A percentile compares a stretch with the other conserved stretches of the same genome.
Conservation (phyloP, 2,888 invertebrate species). For the Penaeus monodon region DNA sequence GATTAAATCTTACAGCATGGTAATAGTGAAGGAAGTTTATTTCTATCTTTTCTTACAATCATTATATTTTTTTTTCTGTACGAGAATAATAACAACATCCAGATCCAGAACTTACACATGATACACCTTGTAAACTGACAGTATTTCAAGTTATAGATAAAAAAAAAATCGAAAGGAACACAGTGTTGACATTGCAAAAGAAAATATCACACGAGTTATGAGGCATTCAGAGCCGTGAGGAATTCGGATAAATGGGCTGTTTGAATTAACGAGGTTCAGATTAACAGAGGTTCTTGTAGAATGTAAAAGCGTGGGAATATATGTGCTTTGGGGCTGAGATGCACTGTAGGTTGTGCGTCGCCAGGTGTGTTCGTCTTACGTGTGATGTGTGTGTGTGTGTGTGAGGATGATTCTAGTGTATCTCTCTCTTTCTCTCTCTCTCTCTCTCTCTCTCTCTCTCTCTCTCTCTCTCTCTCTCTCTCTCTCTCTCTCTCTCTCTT, state of each 20-base stretch:
- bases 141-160: conserved; percentile 26
- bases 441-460: conserved; percentile 7
- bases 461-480: background rate
- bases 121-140: background rate
- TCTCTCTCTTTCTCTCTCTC: background rate
- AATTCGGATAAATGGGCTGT: conserved; percentile 39
- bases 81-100: too few species aligned
- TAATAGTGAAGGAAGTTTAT: too few species aligned
- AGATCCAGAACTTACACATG: background rate
- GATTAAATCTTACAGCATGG: too few species aligned
- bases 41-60: too few species aligned
- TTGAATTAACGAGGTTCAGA: conserved; percentile 44
- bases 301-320: conserved; percentile 21
- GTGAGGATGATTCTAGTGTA: background rate
- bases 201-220: conserved; percentile 40
- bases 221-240: conserved; percentile 40
- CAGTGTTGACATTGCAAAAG: conserved; percentile 46
- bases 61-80: too few species aligned
- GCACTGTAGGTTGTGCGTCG: background rate
- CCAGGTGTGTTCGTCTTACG: too few species aligned
- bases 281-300: conserved; percentile 32
- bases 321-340: conserved; percentile 8
- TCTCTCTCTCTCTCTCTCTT: background rate
- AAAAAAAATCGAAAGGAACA: conserved; percentile 27
- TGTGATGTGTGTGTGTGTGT: too few species aligned